Evolutionary conservation across 2,888 invertebrate species (phyloP), one percentile per base, ranked within the genome.

Genomic region (Drosophila meridiana): DNA sequence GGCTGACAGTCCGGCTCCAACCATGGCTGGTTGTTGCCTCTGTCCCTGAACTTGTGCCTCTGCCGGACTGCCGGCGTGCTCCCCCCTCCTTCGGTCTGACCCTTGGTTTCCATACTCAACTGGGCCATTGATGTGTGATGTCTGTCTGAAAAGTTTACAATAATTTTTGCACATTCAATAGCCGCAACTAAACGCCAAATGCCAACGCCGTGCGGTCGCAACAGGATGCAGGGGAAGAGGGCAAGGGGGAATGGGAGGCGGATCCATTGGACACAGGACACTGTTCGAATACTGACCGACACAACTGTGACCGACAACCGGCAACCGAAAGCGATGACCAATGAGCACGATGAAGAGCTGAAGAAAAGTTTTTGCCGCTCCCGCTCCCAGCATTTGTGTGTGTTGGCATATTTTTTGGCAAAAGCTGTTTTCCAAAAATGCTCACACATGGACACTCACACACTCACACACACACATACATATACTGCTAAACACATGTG

Each of bases 71-170:
- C 40, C 5, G 5, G 0, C 14, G 0, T 6, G 5, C 5, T 9
- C 7, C 20, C 26, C 1, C 20, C 26, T 6, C 9, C 43, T 2
- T 28, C 26, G 1, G 1, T 3, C 3, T 20, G 20, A 26, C 62
- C 20, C 9, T 26, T 14, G n/a, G 13, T 4, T 42, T 55, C 26
- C 50, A 43, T 47, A 65, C 52, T 74, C 52, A 59, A 58, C 32
- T 48, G 69, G 69, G 40, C 70, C 80, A 78, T 73, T 76, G 82
- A 75, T 80, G 76, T 72, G 70, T 73, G 80, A 76, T 79, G 75
- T 77, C 83, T 80, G 89, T 89, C 91, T 91, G 90, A 83, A 91
- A 89, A 89, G 89, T 89, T 89, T 89, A 83, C 86, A 89, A 87
- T 90, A 87, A 87, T 89, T 90, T 83, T 81, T 70, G 82, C 87